These are phyloP conservation scores for Dinomys branickii DNA, from an alignment of 2,113 vertebrate species.

Conservation along the genomic window DNA sequence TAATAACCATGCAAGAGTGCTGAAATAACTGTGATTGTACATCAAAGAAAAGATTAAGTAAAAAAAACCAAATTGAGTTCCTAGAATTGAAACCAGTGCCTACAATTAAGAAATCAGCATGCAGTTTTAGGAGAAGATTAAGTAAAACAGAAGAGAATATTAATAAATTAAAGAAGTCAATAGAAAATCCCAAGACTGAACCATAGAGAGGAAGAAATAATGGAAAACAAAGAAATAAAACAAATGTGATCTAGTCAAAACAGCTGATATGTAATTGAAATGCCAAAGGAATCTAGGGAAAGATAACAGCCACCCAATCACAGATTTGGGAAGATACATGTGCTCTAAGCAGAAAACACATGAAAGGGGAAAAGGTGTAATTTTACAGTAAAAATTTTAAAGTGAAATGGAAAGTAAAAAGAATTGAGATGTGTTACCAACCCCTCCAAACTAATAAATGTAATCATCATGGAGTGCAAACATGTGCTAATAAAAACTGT, in stretches of 20 bases:
- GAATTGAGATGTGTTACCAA: background rate
- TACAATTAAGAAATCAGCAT: background rate
- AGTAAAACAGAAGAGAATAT: background rate
- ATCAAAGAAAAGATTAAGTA: slow-evolving; percentile 25
- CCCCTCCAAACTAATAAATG: background rate
- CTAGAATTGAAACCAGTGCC: background rate
- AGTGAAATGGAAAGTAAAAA: background rate
- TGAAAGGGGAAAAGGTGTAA: background rate
- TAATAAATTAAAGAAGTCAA: background rate
- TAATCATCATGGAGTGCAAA: background rate
- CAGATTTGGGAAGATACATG: background rate
- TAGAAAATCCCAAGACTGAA: background rate
- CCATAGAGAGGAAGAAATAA: background rate
- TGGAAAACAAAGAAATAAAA: background rate
- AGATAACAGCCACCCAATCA: background rate
- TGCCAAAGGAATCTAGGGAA: background rate
- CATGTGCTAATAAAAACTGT: background rate
- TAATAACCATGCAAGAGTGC: background rate
- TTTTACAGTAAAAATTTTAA: background rate
- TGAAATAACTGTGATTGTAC: background rate
- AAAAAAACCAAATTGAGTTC: background rate
- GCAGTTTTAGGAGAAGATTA: background rate
- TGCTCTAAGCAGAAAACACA: background rate
- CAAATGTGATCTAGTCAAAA: background rate
- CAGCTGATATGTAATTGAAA: background rate